A percentile compares a stretch with the other conserved stretches of the same genome.
These are phyloP conservation scores for Hydrozoanthus gracilis DNA, from an alignment of 92 coral and sea anemone species.

Conservation along the genomic window DNA sequence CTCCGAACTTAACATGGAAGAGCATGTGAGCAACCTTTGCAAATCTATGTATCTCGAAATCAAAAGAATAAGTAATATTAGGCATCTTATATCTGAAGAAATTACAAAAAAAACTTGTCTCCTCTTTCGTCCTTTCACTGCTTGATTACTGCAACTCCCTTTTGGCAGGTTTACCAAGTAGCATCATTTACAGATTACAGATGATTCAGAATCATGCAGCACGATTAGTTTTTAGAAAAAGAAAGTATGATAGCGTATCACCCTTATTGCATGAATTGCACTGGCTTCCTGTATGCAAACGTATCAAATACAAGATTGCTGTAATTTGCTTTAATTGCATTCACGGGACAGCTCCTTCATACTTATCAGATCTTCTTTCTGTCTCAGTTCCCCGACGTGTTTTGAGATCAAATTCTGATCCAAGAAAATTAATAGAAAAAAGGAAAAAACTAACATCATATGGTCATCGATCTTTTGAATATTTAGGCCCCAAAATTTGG, in stretches of 20 bases:
- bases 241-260: background rate
- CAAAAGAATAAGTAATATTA: background rate
- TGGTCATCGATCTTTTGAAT: background rate
- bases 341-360: background rate
- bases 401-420: background rate
- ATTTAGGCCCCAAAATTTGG: background rate
- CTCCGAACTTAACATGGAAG: conserved; percentile 42
- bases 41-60: background rate
- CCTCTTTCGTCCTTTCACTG: background rate
- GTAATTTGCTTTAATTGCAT: background rate
- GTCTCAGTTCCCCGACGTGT: background rate
- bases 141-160: background rate
- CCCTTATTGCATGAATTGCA: background rate
- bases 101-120: background rate
- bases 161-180: background rate
- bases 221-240: background rate
- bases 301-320: background rate
- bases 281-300: background rate
- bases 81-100: background rate
- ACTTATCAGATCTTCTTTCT: background rate
- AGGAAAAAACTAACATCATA: background rate
- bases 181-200: background rate
- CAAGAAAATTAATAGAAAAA: background rate
- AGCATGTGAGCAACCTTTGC: background rate
- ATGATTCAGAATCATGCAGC: background rate